Percentiles rank a stretch among this genome's conserved stretches.
phyloP scores from a whole-genome alignment of 2,797 vertebrate genomes.

The Microcaecilia unicolor region DNA sequence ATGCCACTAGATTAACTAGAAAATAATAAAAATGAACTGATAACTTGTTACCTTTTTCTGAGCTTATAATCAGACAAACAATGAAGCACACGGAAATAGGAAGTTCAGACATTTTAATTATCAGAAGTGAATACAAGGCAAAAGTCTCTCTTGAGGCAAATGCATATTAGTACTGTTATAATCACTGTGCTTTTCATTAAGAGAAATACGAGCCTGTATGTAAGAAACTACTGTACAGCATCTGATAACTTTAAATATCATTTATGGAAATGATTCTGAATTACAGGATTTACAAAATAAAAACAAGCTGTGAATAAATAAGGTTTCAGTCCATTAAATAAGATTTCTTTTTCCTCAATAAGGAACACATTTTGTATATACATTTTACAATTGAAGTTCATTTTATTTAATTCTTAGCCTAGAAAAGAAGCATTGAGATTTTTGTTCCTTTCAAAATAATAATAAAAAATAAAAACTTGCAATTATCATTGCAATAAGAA shows the following conservation, averaged over 20 bases:
- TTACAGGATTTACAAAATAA: slow-evolving; percentile 87
- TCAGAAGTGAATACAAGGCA: slow-evolving; percentile 36
- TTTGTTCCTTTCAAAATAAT: slow-evolving; percentile 59
- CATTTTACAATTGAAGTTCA: slow-evolving; percentile 43
- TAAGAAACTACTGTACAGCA: slow-evolving; percentile 76
- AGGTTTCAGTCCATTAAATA: slow-evolving; percentile 65
- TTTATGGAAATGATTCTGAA: slow-evolving; percentile 64
- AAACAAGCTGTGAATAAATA: slow-evolving; percentile 83
- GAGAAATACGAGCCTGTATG: slow-evolving; percentile 63
- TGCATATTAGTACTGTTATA: slow-evolving; percentile 28
- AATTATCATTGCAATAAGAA: slow-evolving; percentile 65
- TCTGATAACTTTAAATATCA: slow-evolving; percentile 67
- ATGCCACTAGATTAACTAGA: too few relatives aligned
- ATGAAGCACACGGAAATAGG: slow-evolving; percentile 34
- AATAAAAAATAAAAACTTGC: slow-evolving; percentile 58
- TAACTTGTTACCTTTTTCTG: background rate
- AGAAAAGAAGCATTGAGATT: slow-evolving; percentile 70
- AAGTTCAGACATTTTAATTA: slow-evolving; percentile 34
- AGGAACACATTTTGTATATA: slow-evolving; percentile 56
- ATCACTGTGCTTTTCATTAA: slow-evolving; percentile 50
- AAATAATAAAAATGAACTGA: too few relatives aligned
- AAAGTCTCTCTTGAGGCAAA: slow-evolving; percentile 33
- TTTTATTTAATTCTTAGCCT: slow-evolving; percentile 47
- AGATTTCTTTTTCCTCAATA: slow-evolving; percentile 58
- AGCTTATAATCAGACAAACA: slow-evolving; percentile 22